Evolutionary conservation across 2,797 vertebrate species (phyloP).

Genomic region (Apogon talboti): DNA sequence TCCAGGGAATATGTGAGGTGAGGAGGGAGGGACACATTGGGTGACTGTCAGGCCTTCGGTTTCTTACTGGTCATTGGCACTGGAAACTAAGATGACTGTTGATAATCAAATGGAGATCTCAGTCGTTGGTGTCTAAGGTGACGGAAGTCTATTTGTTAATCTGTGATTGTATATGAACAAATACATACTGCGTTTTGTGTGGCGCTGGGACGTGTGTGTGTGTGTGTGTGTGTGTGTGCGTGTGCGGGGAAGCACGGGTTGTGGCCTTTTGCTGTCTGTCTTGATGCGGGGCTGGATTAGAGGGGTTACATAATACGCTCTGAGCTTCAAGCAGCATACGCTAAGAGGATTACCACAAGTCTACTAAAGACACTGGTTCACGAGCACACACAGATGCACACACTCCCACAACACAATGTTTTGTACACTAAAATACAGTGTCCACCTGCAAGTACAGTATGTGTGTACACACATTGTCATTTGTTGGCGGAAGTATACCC

Average conservation of each 20-base stretch:
- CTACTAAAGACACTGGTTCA: conserved; percentile 81
- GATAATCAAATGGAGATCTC: no score
- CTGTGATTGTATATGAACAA: conserved; percentile 5
- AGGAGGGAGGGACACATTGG: no score
- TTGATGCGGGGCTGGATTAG: conserved; percentile 81
- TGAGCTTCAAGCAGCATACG: conserved; percentile 82
- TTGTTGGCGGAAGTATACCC: conserved; percentile 35
- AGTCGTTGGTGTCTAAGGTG: no score
- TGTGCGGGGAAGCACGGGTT: conserved; percentile 44
- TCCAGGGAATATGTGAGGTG: no score
- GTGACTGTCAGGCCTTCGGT: no score
- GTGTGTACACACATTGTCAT: conserved; percentile 24
- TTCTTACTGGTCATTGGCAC: no score
- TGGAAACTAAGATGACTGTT: no score
- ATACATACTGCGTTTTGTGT: conserved; percentile 12
- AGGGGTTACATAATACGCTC: conserved; percentile 83
- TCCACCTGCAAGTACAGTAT: conserved; percentile 38
- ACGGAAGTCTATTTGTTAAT: conserved; percentile 11
- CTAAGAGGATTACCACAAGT: conserved; percentile 86
- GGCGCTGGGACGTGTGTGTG: conserved; percentile 10
- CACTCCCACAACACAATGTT: conserved; percentile 13
- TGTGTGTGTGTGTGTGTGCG: conserved; percentile 23
- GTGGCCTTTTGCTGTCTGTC: conserved; percentile 78
- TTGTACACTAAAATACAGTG: conserved; percentile 29
- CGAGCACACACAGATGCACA: conserved; percentile 37